Percentiles rank a stretch among this genome's conserved stretches.
phyloP scores from a whole-genome alignment of 2,888 invertebrate genomes.

The Nemurella pictetii region DNA sequence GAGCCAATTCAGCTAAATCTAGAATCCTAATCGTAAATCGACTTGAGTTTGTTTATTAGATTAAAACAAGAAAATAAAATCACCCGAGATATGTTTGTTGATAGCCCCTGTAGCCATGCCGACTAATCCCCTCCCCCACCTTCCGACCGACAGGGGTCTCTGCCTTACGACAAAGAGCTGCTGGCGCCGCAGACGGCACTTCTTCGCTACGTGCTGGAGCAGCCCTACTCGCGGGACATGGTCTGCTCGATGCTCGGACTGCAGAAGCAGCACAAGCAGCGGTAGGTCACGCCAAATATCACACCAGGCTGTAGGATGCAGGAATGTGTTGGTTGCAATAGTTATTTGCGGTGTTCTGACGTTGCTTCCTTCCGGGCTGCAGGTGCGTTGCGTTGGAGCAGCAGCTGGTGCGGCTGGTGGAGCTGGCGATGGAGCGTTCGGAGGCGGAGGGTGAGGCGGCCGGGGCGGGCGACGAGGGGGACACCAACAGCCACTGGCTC shows the following conservation, averaged over 20 bases:
- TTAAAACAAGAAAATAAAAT: too few relatives aligned
- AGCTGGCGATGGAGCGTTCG: slow-evolving; percentile 89
- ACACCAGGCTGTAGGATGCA: not conserved
- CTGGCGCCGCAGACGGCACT: slow-evolving; percentile 86
- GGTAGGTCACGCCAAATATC: not conserved
- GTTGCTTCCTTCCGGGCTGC: not conserved
- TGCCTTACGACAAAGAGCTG: slow-evolving; percentile 88
- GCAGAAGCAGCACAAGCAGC: slow-evolving; percentile 74
- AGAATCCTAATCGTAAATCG: too few relatives aligned
- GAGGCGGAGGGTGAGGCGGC: slow-evolving; percentile 63
- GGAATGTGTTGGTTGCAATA: not conserved
- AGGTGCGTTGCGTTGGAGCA: slow-evolving; percentile 85
- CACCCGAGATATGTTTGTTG: too few relatives aligned
- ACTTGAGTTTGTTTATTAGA: too few relatives aligned
- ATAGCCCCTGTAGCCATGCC: too few relatives aligned
- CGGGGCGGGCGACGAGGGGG: slow-evolving; percentile 60
- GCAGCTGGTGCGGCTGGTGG: slow-evolving; percentile 87
- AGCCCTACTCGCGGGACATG: slow-evolving; percentile 95
- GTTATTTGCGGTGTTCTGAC: not conserved
- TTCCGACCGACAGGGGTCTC: slow-evolving; percentile 66
- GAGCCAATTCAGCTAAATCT: too few relatives aligned
- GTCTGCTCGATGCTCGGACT: slow-evolving; percentile 92
- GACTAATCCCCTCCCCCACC: too few relatives aligned
- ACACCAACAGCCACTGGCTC: slow-evolving; percentile 70
- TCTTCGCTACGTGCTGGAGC: slow-evolving; percentile 86